A percentile compares a stretch with the other conserved stretches of the same genome.
Evolutionary conservation across 1,140 invertebrate species (phyloP).

Genomic region (Procambarus clarkii): DNA sequence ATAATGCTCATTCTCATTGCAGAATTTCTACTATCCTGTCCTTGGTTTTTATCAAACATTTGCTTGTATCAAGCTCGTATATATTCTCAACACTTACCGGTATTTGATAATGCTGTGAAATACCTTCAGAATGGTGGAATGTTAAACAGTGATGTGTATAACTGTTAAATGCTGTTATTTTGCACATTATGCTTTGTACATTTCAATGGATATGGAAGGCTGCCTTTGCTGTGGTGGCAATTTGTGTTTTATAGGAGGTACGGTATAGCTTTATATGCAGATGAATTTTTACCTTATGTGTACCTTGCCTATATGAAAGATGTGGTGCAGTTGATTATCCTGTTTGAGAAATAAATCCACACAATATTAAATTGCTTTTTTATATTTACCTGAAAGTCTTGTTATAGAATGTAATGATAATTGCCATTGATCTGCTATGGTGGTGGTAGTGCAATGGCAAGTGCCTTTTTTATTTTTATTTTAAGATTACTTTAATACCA

Average conservation of each 20-base stretch:
- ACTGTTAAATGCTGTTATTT: conserved; percentile 8
- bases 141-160: conserved; percentile 1
- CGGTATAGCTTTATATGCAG: not conserved
- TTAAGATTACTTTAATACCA: too few relatives aligned
- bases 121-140: conserved; percentile 30
- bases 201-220: not conserved
- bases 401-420: too few relatives aligned
- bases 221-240: not conserved
- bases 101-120: conserved; percentile 29
- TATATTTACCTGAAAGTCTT: not conserved
- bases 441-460: too few relatives aligned
- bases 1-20: not conserved
- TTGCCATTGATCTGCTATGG: too few relatives aligned
- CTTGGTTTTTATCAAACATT: conserved; percentile 5
- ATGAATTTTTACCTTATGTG: not conserved
- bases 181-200: conserved; percentile 4
- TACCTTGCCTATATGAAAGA: not conserved
- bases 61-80: conserved; percentile 53
- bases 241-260: not conserved
- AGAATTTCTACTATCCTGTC: not conserved
- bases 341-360: conserved; percentile 41
- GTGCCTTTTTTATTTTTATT: too few relatives aligned
- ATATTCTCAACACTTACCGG: not conserved
- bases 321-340: not conserved
- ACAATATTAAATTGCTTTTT: not conserved